Evolutionary conservation across 2,113 vertebrate genomes (phyloP), one percentile per base, ranked within the genome.

Genomic region (Pagrus major): DNA sequence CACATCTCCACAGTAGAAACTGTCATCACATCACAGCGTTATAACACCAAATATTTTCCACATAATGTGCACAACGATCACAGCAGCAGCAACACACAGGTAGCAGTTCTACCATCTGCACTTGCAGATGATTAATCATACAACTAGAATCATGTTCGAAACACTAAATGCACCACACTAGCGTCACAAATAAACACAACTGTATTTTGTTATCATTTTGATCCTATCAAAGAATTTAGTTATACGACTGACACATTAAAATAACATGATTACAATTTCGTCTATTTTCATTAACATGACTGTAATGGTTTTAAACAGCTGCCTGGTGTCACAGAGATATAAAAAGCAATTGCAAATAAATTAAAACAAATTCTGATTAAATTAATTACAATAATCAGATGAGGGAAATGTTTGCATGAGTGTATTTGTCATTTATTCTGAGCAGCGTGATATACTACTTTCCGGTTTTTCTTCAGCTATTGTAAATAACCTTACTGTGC

Each of bases 31-130:
- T 49, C 75, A 73, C 37, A 68, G 18, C 68, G 12, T 27, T 37
- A 49, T 27, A 33, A 61, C 23, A 29, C 54, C 18, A 25, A 71
- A 68, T 64, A 80, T 58, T 63, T 56, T 3, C 37, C 39, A 39
- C 16, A 59, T 76, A 25, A 49, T 47, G 23, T 23, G 35, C 83
- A 80, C 51, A 76, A 74, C 51, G 66, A 65, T 67, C 21, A 81
- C 8, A 61, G 55, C 52, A 56, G 44, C 44, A 80, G 60, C 49
- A 66, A 25, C 75, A 71, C 65, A 73, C 33, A 49, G 12, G 69
- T 12, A 71, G 29, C 25, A 72, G 59, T 29, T 74, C 8, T 11
- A 51, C 21, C 21, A 71, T n/a, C 44, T 42, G 14, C n/a, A 64
- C 25, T 52, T 29, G 35, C n/a, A n/a, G 41, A 58, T 29, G 2